Evolutionary conservation across 2,113 vertebrate species (phyloP), one percentile per base, ranked within the genome.

Genomic region (Excalfactoria chinensis): DNA sequence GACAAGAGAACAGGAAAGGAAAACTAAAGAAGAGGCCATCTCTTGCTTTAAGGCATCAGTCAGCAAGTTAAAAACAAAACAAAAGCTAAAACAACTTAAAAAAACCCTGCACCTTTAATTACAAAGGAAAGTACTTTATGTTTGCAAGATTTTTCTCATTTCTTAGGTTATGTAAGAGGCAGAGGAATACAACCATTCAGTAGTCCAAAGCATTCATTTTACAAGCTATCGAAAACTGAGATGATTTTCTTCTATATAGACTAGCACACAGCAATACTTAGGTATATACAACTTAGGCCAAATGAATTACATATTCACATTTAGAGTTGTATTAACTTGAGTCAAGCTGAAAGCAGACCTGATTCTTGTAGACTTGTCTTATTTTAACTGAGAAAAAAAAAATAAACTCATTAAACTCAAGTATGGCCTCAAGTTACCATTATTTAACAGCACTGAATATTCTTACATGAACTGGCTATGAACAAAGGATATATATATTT

Each of bases 11-110:
- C 4, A 20, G 30, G n/a, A 63, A 72, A 70, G 30, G 67, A 40
- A 92, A 71, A 71, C 41, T 32, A 43, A 56, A 86, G 18, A 1
- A 5, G 86, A 63, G 40, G 1, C 11, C 4, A 30, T 37, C 37
- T 62, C 21, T 86, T 84, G 26, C 11, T 43, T 74, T 32, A 64
- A 30, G 64, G 14, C 43, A 72, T 55, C 28, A 69, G 28, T 12
- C 70, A 53, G 9, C 2, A 6, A 68, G 15, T 0, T 80, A 3
- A 3, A 34, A 79, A 79, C 25, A 28, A 15, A 2, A 8, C 0
- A 9, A 48, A 64, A 30, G 0, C 4, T 58, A 44, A 23, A 37
- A 32, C 30, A 25, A 46, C 37, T 19, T 26, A 35, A 81, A 7
- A 1, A 6, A 69, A 78, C 55, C n/a, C n/a, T n/a, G 10, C 37